Evolutionary conservation across 2,888 invertebrate species (phyloP).

Genomic region (Pecten maximus): DNA sequence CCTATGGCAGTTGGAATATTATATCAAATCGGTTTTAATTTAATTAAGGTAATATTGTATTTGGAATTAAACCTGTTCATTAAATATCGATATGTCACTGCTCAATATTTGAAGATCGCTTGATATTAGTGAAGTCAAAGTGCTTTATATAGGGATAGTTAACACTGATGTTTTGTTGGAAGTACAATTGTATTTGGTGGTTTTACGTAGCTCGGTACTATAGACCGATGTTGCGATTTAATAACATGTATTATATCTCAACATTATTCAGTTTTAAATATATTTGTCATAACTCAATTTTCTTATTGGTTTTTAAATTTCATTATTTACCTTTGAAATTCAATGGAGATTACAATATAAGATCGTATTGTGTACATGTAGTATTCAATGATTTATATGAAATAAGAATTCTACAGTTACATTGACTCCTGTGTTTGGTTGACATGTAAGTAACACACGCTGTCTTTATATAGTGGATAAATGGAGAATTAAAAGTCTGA

Average conservation of each 20-base stretch:
- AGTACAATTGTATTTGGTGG: too few relatives aligned
- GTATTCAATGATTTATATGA: too few relatives aligned
- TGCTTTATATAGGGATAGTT: neutral
- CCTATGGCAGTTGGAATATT: too few relatives aligned
- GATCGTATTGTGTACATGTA: neutral
- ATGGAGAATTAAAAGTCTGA: neutral
- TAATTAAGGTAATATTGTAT: too few relatives aligned
- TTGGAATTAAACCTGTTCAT: too few relatives aligned
- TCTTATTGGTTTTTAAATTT: neutral
- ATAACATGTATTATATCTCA: neutral
- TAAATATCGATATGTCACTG: too few relatives aligned
- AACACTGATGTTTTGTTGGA: too few relatives aligned
- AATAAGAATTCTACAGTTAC: too few relatives aligned
- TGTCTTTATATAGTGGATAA: neutral
- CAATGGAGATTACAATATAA: neutral
- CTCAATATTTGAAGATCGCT: conserved; percentile 7
- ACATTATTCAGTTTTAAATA: neutral
- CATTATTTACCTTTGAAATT: neutral
- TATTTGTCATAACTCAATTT: neutral
- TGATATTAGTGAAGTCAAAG: neutral
- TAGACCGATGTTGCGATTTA: neutral
- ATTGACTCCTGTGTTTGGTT: neutral
- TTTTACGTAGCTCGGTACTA: neutral
- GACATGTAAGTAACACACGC: neutral
- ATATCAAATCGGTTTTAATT: too few relatives aligned